Percentiles rank a stretch among this genome's conserved stretches.
Evolutionary conservation across 2,888 invertebrate genomes (phyloP).

Genomic region (Sinohyriopsis cumingii): DNA sequence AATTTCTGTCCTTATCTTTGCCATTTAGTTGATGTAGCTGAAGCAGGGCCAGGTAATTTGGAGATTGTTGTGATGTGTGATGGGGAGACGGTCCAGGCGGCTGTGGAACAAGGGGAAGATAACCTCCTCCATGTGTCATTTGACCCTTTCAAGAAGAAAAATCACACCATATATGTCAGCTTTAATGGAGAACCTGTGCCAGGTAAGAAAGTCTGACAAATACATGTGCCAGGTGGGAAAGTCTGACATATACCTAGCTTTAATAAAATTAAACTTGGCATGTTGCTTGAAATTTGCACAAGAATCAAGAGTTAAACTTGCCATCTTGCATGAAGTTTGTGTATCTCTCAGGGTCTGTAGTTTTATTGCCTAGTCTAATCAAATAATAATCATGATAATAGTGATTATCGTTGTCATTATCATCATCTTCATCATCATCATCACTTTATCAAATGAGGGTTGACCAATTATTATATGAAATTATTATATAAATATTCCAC

Average conservation of each 20-base stretch:
- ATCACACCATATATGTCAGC: constrained; percentile 90
- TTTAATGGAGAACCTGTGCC: constrained; percentile 75
- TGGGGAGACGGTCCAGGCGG: constrained; percentile 86
- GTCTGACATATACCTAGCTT: constrained; percentile 41
- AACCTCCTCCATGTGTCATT: constrained; percentile 86
- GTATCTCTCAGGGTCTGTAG: too few relatives aligned
- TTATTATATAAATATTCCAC: background rate
- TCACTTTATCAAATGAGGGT: too few relatives aligned
- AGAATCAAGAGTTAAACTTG: too few relatives aligned
- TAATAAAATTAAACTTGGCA: background rate
- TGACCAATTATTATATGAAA: background rate
- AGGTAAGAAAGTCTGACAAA: constrained; percentile 62
- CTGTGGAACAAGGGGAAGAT: constrained; percentile 87
- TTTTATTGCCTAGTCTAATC: too few relatives aligned
- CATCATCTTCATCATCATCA: too few relatives aligned
- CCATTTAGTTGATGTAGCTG: constrained; percentile 91
- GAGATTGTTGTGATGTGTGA: constrained; percentile 77
- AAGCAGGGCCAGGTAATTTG: constrained; percentile 97
- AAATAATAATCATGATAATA: too few relatives aligned
- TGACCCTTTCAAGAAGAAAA: constrained; percentile 88
- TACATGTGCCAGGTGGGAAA: constrained; percentile 72
- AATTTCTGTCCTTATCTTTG: too few relatives aligned
- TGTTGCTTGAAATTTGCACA: background rate
- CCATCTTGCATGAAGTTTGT: too few relatives aligned
- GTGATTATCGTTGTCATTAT: too few relatives aligned